These are phyloP conservation scores for Brachionus paranguensis DNA, from an alignment of 1,140 invertebrate genomes.

Conservation along the genomic window DNA sequence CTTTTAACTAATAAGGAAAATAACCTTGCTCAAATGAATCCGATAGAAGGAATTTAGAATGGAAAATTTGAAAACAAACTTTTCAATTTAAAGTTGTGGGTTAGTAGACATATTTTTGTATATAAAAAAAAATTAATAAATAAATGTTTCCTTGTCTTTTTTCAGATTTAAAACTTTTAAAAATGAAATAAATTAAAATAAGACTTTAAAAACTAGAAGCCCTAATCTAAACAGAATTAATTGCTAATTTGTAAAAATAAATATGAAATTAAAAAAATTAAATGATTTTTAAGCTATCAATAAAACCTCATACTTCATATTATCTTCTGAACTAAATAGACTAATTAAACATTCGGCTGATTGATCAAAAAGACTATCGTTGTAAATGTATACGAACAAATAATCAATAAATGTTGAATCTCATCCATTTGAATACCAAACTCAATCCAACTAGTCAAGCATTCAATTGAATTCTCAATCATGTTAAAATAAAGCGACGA, in stretches of 20 bases:
- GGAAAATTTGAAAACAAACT: too few relatives aligned
- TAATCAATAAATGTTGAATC: slow-evolving; percentile 37
- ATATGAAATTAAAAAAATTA: not conserved
- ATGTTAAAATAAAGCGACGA: slow-evolving; percentile 28
- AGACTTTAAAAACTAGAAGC: too few relatives aligned
- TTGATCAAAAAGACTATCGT: slow-evolving; percentile 36
- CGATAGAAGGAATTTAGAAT: too few relatives aligned
- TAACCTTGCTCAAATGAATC: too few relatives aligned
- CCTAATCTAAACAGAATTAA: too few relatives aligned
- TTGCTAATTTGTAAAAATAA: not conserved
- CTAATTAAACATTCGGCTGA: slow-evolving; percentile 25
- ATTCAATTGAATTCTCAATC: slow-evolving; percentile 30
- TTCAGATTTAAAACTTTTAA: too few relatives aligned
- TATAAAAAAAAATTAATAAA: too few relatives aligned
- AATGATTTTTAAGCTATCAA: not conserved
- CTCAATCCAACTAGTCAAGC: slow-evolving; percentile 33
- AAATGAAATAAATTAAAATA: too few relatives aligned
- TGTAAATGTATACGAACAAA: slow-evolving; percentile 38
- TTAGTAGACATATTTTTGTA: too few relatives aligned
- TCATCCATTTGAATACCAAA: slow-evolving; percentile 27
- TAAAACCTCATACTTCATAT: not conserved
- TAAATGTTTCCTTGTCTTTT: too few relatives aligned
- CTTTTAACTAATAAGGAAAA: too few relatives aligned
- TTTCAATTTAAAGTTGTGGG: too few relatives aligned
- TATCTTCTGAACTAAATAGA: slow-evolving; percentile 32